Evolutionary conservation across 2,888 invertebrate genomes (phyloP).

Genomic region (Amphipyra tragopoginis): DNA sequence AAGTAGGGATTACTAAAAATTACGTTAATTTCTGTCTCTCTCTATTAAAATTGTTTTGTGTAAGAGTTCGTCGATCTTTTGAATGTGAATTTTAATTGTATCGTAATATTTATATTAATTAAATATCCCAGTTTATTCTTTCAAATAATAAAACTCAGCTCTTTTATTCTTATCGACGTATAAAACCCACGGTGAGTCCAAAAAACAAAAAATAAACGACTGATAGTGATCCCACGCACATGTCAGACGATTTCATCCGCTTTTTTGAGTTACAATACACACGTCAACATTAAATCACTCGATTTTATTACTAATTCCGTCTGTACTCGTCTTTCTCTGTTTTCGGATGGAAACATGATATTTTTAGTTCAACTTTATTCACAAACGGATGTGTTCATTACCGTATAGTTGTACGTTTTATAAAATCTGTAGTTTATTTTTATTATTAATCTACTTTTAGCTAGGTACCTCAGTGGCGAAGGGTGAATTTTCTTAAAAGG

Average conservation of each 20-base stretch:
- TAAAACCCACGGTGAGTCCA: constrained; percentile 21
- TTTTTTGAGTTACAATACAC: constrained; percentile 27
- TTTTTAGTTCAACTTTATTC: not conserved
- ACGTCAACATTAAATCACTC: constrained; percentile 39
- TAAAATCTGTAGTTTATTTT: not conserved
- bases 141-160: not conserved
- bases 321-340: constrained; percentile 22
- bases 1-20: too few species aligned
- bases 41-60: too few species aligned
- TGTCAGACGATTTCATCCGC: not conserved
- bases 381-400: not conserved
- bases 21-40: too few species aligned
- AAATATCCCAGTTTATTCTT: too few species aligned
- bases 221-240: constrained; percentile 37
- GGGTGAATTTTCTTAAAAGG: too few species aligned
- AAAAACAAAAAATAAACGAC: constrained; percentile 15
- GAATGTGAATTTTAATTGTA: too few species aligned
- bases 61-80: too few species aligned
- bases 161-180: not conserved
- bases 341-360: constrained; percentile 4
- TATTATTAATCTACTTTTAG: not conserved
- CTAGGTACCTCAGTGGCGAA: too few species aligned
- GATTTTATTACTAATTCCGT: constrained; percentile 40
- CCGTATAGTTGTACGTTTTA: not conserved
- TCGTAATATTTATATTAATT: too few species aligned